These are phyloP conservation scores for Gerris lacustris DNA, from an alignment of 2,888 invertebrate genomes.

Conservation along the genomic window DNA sequence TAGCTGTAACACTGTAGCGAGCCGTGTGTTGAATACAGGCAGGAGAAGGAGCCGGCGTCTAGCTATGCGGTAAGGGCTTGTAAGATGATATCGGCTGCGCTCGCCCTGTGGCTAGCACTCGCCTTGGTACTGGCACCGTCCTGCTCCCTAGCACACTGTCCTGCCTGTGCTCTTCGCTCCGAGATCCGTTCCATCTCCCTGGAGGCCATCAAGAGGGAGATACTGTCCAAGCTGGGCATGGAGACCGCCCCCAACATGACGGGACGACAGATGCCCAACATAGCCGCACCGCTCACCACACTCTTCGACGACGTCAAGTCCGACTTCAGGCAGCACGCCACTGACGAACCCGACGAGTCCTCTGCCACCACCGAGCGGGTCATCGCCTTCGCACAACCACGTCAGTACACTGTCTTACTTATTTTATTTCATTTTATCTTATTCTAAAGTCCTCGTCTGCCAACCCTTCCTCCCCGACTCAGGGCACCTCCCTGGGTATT, in stretches of 20 bases:
- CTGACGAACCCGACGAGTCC: conserved; percentile 52
- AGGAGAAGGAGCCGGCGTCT: not conserved
- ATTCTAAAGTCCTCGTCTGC: not conserved
- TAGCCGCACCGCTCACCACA: conserved; percentile 25
- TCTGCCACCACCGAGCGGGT: conserved; percentile 55
- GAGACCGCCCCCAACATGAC: conserved; percentile 49
- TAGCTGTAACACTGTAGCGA: conserved; percentile 8
- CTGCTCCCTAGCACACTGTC: conserved; percentile 35
- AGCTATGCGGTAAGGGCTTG: conserved; percentile 7
- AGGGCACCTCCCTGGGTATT: too few relatives aligned
- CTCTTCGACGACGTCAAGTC: conserved; percentile 37
- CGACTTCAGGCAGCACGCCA: conserved; percentile 25
- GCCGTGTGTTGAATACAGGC: conserved; percentile 12
- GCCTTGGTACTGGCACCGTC: conserved; percentile 12
- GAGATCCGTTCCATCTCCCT: conserved; percentile 46
- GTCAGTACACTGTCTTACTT: conserved; percentile 26
- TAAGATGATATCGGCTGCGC: conserved; percentile 9
- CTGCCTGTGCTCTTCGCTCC: conserved; percentile 44
- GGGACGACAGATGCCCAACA: conserved; percentile 43
- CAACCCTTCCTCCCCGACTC: too few relatives aligned
- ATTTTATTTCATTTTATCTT: not conserved
- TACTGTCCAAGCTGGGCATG: conserved; percentile 47
- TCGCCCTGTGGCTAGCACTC: conserved; percentile 15
- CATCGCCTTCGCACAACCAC: conserved; percentile 49
- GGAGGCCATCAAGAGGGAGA: conserved; percentile 48